These are phyloP conservation scores for Epizoanthus scotinus DNA, from an alignment of 92 coral and sea anemone species.

Conservation along the genomic window DNA sequence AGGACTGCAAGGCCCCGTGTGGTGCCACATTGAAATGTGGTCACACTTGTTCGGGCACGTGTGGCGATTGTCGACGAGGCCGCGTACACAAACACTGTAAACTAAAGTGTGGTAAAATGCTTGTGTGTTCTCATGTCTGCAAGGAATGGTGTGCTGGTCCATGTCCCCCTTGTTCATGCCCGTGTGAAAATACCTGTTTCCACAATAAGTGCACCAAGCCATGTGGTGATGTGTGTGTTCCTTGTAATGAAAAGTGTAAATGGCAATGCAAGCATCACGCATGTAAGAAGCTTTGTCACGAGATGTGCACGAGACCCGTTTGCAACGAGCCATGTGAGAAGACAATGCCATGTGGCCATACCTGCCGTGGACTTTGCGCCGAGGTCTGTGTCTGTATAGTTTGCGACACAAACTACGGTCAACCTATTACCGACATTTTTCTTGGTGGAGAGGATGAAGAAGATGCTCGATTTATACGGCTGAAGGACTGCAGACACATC, in stretches of 20 bases:
- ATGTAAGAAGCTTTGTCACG: conserved; percentile 70
- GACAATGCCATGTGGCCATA: conserved; percentile 50
- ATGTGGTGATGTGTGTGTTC: conserved; percentile 68
- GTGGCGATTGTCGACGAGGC: conserved; percentile 89
- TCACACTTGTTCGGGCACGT: conserved; percentile 75
- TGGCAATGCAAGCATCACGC: conserved; percentile 79
- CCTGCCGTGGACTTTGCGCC: conserved; percentile 76
- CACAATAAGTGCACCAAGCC: conserved; percentile 60
- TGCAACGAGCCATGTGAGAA: conserved; percentile 71
- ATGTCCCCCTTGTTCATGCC: conserved; percentile 77
- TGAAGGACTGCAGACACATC: conserved; percentile 79
- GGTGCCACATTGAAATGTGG: conserved; percentile 62
- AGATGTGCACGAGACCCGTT: conserved; percentile 78
- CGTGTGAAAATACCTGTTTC: conserved; percentile 62
- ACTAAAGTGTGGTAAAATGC: conserved; percentile 54
- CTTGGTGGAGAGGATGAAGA: conserved; percentile 77
- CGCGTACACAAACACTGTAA: conserved; percentile 78
- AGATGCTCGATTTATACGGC: conserved; percentile 70
- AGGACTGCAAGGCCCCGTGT: conserved; percentile 72
- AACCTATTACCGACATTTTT: conserved; percentile 58
- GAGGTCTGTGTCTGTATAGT: conserved; percentile 73
- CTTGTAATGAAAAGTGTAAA: conserved; percentile 70
- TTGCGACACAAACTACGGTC: conserved; percentile 53
- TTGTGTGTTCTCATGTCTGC: conserved; percentile 85
- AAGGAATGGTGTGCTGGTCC: conserved; percentile 51